phyloP scores from a whole-genome alignment of 2,888 invertebrate genomes.

The Empis livida region DNA sequence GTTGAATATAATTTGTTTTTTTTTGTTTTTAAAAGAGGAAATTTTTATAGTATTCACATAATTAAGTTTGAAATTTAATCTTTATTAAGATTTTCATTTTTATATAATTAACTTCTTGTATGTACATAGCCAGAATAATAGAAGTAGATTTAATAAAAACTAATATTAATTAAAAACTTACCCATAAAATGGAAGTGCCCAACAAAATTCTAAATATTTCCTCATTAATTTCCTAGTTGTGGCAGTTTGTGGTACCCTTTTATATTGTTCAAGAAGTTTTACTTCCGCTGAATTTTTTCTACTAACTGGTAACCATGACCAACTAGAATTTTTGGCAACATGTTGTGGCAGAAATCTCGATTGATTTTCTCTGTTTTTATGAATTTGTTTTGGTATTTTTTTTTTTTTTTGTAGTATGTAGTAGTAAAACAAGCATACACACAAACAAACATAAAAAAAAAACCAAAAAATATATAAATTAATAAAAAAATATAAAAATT shows the following conservation, averaged over 20 bases:
- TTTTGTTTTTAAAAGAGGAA: too few species aligned
- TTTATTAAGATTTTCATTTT: too few species aligned
- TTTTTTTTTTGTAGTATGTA: too few species aligned
- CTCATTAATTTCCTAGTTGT: constrained; percentile 72
- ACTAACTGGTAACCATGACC: constrained; percentile 58
- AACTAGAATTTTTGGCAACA: constrained; percentile 54
- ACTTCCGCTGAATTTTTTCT: constrained; percentile 81
- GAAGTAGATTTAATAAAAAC: too few species aligned
- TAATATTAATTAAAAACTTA: constrained; percentile 30
- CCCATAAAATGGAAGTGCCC: constrained; percentile 87
- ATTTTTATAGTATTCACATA: too few species aligned
- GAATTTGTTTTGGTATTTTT: too few species aligned
- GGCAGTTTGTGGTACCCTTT: constrained; percentile 67
- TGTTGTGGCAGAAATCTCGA: constrained; percentile 66
- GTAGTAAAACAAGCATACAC: too few species aligned
- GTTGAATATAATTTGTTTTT: too few species aligned
- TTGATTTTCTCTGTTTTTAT: constrained; percentile 49
- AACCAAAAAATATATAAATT: neutral
- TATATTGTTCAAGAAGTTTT: constrained; percentile 71
- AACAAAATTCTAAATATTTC: constrained; percentile 83
- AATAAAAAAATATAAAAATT: too few species aligned
- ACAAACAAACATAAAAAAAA: constrained; percentile 8
- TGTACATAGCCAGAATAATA: too few species aligned
- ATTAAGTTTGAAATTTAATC: too few species aligned
- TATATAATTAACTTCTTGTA: too few species aligned